Conservation (phyloP, 2,797 vertebrate genomes). For the Eurystomus glaucurus region DNA sequence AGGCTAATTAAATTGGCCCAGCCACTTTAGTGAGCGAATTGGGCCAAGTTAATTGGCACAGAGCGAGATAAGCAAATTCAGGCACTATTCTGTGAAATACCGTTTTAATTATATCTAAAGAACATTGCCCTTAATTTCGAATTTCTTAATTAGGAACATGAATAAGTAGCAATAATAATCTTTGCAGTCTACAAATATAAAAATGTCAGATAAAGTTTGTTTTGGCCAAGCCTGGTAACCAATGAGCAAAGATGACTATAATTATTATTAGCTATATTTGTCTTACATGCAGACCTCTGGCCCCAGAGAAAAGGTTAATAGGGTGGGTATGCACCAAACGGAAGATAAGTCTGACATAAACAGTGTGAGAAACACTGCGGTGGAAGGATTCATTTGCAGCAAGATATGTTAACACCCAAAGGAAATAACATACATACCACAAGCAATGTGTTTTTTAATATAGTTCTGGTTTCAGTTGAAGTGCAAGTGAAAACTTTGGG, state of each 20-base stretch:
- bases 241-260: background rate
- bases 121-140: constrained; percentile 48
- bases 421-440: background rate
- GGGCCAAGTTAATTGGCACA: constrained; percentile 62
- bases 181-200: constrained; percentile 49
- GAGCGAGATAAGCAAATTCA: constrained; percentile 61
- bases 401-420: background rate
- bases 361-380: background rate
- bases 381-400: background rate
- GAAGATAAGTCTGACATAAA: background rate
- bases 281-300: background rate
- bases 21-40: constrained; percentile 39
- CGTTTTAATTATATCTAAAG: constrained; percentile 74
- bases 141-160: constrained; percentile 71
- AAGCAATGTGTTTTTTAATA: background rate
- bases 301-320: background rate
- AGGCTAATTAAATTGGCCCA: constrained; percentile 71
- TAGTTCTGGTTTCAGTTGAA: background rate
- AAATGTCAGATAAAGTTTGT: constrained; percentile 24
- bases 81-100: constrained; percentile 64
- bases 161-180: constrained; percentile 51
- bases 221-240: constrained; percentile 22
- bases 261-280: constrained; percentile 27
- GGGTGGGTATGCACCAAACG: background rate
- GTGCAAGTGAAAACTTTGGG: background rate